phyloP scores from a whole-genome alignment of 2,888 invertebrate species.

The Scrobipalpa atriplicella region DNA sequence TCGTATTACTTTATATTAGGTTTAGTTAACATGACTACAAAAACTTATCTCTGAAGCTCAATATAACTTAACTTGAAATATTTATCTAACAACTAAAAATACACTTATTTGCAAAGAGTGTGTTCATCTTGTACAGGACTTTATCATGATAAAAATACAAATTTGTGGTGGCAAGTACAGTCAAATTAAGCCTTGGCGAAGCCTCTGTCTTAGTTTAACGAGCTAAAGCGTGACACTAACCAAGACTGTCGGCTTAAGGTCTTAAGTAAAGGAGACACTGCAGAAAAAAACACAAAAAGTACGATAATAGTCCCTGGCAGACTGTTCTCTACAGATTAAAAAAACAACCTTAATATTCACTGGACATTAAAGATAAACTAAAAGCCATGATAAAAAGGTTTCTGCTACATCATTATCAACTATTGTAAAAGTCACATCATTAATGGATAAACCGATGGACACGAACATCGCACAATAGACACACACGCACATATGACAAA shows the following conservation, averaged over 20 bases:
- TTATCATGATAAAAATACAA: not conserved
- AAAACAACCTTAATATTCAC: not conserved
- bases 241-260: slow-evolving; percentile 8
- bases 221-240: slow-evolving; percentile 14
- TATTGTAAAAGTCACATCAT: slow-evolving; percentile 71
- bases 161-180: not conserved
- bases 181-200: slow-evolving; percentile 2
- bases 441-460: slow-evolving; percentile 74
- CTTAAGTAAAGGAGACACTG: slow-evolving; percentile 2
- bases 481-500: slow-evolving; percentile 5
- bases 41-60: no score
- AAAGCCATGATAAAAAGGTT: not conserved
- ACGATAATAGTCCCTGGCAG: not conserved
- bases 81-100: no score
- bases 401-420: slow-evolving; percentile 42
- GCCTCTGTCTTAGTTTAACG: slow-evolving; percentile 9
- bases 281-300: slow-evolving; percentile 12
- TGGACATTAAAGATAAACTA: no score
- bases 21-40: no score
- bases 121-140: not conserved
- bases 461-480: slow-evolving; percentile 37
- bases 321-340: not conserved
- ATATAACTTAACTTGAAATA: no score
- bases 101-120: no score
- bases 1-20: no score